A percentile compares a stretch with the other conserved stretches of the same genome.
These are phyloP conservation scores for Phallusia fumigata DNA, from an alignment of 23 tunicate species.

Conservation along the genomic window DNA sequence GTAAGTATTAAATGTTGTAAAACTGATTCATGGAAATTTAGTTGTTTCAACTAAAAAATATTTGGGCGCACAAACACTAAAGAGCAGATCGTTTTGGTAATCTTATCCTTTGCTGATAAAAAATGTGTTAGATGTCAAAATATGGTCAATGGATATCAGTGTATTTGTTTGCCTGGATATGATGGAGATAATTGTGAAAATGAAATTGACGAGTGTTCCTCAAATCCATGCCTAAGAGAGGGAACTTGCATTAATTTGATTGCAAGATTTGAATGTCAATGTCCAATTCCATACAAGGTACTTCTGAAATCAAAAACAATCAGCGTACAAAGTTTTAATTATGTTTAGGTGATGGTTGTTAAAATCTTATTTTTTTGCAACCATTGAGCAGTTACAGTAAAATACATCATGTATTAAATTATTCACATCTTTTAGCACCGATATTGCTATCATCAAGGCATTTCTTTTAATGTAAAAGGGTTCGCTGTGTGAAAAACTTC, in stretches of 20 bases:
- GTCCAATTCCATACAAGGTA: slow-evolving; percentile 18
- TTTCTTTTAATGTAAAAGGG: background rate
- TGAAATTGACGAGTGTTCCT: slow-evolving; percentile 11
- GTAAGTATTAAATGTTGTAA: background rate
- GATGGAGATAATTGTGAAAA: background rate
- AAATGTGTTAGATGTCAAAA: background rate
- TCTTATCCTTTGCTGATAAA: background rate
- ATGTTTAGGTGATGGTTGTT: too few species aligned
- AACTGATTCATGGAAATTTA: background rate
- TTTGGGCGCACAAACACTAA: background rate
- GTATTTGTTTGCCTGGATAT: slow-evolving; percentile 1
- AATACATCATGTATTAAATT: too few species aligned
- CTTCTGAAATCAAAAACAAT: too few species aligned
- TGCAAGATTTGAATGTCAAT: slow-evolving; percentile 6
- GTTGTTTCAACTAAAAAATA: background rate
- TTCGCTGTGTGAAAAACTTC: slow-evolving; percentile 9
- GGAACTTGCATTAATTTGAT: slow-evolving; percentile 5
- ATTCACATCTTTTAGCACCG: too few species aligned
- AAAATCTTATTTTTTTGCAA: too few species aligned
- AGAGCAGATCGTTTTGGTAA: background rate
- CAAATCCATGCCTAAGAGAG: background rate
- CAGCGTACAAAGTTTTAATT: too few species aligned
- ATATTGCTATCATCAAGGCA: too few species aligned
- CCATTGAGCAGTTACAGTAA: too few species aligned
- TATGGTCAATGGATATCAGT: slow-evolving; percentile 3